A percentile compares a stretch with the other conserved stretches of the same genome.
These are phyloP conservation scores for Seira ritae DNA, from an alignment of 2,888 invertebrate genomes.

Conservation along the genomic window DNA sequence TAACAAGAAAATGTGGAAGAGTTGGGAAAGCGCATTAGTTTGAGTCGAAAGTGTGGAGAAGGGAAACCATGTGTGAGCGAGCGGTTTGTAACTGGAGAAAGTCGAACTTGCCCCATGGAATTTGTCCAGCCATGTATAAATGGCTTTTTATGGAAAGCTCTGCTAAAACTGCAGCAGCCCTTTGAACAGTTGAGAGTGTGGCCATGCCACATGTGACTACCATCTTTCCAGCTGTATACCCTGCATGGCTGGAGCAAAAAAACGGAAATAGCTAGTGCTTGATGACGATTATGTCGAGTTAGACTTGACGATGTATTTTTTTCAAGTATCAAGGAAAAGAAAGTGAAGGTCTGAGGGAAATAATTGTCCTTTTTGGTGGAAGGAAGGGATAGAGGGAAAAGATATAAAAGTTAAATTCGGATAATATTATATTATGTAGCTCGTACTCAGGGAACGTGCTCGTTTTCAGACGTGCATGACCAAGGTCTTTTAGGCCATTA, in stretches of 20 bases:
- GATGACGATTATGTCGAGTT: too few species aligned
- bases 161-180: constrained; percentile 5
- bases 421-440: too few species aligned
- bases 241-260: neutral
- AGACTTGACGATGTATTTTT: neutral
- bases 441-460: neutral
- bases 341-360: constrained; percentile 38
- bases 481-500: constrained; percentile 42
- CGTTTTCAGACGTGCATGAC: constrained; percentile 12
- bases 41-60: neutral
- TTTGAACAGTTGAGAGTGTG: neutral
- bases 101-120: constrained; percentile 16
- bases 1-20: constrained; percentile 4
- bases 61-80: neutral
- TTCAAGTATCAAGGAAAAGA: constrained; percentile 5
- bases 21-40: neutral
- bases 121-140: constrained; percentile 50
- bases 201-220: constrained; percentile 1
- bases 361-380: constrained; percentile 4
- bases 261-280: neutral
- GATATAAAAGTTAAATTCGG: too few species aligned
- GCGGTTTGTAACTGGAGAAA: neutral
- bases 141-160: constrained; percentile 38
- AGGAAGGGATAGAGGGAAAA: neutral
- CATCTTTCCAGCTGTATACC: too few species aligned